Base-by-base conservation (phyloP, 2,797 vertebrate genomes). In the Petrocephalus sullivani region DNA sequence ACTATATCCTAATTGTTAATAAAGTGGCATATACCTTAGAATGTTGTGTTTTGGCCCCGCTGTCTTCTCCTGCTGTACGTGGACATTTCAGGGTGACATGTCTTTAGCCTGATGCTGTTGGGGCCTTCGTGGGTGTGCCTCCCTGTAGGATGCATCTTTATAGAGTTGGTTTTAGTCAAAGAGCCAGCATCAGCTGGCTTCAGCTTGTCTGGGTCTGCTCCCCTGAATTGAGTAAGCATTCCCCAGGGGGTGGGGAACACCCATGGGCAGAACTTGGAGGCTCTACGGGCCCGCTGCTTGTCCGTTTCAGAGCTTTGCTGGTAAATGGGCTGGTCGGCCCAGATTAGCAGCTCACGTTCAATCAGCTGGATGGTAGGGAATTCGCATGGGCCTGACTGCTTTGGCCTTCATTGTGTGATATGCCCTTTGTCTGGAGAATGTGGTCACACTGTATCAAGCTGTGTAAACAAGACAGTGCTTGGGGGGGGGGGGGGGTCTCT, bases 151-250 rank as follows among this genome's bases (percentile, higher is more conserved):
- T 33, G 61, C 61, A 33, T 67, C 61, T 67, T 33, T 14, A 9
- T 41, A 75, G 87, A 93, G 91, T 91, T 90, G 90, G 89, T 93
- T 94, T 94, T 94, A 94, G 93, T 95, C 94, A 94, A 95, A 92
- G 93, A 93, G 91, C 90, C 91, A 92, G 93, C 90, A 85, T 94
- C 91, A 91, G 92, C 90, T 90, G 87, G 93, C 93, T 93, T 94
- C 92, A 92, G 67, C 41, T 90, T 91, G 90, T 94, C 91, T 90
- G 91, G 92, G 28, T 82, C 89, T 91, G 93, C 93, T 92, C 92
- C 92, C 93, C 90, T 94, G 93, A 93, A 93, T 94, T 94, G 94
- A 94, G 94, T 93, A 93, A 94, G 92, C 94, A 93, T 94, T 94
- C 94, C 93, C 93, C 67, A 10, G 93, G 94, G 94, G 94, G 90